A percentile compares a stretch with the other conserved stretches of the same genome.
These are phyloP conservation scores for Agriopis marginaria DNA, from an alignment of 2,888 invertebrate species.

Conservation along the genomic window DNA sequence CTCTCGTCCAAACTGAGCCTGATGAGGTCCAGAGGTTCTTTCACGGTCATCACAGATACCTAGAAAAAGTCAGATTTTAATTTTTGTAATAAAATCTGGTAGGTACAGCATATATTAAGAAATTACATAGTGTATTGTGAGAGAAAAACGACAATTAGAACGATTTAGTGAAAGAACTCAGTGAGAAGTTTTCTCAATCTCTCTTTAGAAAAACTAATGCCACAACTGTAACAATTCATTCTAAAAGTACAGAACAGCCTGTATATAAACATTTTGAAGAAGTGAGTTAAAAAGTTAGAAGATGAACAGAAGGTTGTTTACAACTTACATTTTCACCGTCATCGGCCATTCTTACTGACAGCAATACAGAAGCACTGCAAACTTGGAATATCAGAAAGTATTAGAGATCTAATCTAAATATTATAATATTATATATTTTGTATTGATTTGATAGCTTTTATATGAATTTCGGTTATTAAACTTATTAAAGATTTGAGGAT, in stretches of 20 bases:
- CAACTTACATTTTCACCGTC: conserved; percentile 79
- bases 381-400: neutral
- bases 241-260: neutral
- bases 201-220: neutral
- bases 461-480: no score
- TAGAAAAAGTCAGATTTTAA: conserved; percentile 65
- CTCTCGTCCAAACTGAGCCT: conserved; percentile 98
- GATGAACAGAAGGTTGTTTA: neutral
- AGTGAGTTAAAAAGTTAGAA: neutral
- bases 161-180: no score
- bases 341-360: conserved; percentile 66
- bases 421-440: neutral
- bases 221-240: neutral
- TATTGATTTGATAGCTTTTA: neutral
- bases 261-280: no score
- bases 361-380: neutral
- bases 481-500: no score
- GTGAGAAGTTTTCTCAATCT: no score
- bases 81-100: neutral
- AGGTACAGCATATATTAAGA: neutral
- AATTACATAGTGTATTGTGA: neutral
- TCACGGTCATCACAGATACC: conserved; percentile 96
- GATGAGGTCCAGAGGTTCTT: conserved; percentile 99
- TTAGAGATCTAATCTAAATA: neutral
- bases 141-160: no score